Evolutionary conservation across 2,797 vertebrate species (phyloP).

Genomic region (Acanthis flammea): DNA sequence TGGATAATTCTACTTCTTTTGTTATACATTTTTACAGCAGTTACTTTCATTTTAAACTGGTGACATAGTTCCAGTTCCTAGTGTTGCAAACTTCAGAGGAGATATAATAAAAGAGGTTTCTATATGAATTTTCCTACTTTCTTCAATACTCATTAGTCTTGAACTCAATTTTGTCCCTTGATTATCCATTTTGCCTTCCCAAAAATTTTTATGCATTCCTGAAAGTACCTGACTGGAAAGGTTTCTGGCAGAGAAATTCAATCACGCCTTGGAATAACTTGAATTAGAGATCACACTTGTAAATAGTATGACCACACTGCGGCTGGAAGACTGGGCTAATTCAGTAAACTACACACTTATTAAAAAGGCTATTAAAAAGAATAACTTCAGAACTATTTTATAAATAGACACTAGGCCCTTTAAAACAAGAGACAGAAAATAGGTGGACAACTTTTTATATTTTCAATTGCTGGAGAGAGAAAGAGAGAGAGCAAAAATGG

Average conservation of each 20-base stretch:
- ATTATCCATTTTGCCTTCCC: not conserved
- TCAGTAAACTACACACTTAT: not conserved
- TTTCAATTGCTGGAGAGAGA: not conserved
- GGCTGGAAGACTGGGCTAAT: not conserved
- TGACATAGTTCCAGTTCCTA: not conserved
- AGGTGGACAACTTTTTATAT: not conserved
- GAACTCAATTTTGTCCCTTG: not conserved
- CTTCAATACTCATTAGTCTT: not conserved
- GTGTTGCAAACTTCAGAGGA: not conserved
- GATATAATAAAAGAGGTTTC: not conserved
- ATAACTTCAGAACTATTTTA: not conserved
- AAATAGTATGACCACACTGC: not conserved
- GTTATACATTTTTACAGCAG: not conserved
- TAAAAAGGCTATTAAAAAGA: not conserved
- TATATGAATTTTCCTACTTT: not conserved
- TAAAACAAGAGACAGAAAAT: not conserved
- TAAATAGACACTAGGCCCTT: not conserved
- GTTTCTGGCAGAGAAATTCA: not conserved
- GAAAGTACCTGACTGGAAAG: not conserved
- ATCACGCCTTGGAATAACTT: not conserved
- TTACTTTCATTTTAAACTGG: not conserved
- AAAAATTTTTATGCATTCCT: not conserved
- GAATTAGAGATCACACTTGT: not conserved
- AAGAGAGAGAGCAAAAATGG: not conserved
- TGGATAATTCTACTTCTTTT: not conserved